Conservation (phyloP, 1,140 invertebrate species). For the Hyles vespertilio region DNA sequence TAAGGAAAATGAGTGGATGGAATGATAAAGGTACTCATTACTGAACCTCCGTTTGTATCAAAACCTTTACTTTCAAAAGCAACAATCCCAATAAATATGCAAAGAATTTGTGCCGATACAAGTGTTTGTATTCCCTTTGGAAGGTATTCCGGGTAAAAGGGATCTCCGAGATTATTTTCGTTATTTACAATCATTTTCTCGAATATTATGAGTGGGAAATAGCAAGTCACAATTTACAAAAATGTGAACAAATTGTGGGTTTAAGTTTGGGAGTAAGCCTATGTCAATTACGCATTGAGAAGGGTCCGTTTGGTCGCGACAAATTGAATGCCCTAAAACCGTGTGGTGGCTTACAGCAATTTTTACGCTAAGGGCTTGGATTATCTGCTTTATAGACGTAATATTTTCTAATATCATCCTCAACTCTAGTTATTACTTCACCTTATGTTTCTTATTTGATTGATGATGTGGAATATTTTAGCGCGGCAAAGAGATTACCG, state of each 20-base stretch:
- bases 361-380: conserved; percentile 45
- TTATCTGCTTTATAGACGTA: conserved; percentile 33
- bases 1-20: no score
- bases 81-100: no score
- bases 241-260: conserved; percentile 58
- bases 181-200: conserved; percentile 4
- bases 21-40: no score
- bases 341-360: conserved; percentile 38
- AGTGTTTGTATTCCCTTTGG: no score
- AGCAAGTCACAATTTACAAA: conserved; percentile 47
- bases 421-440: no score
- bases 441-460: no score
- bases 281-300: conserved; percentile 68
- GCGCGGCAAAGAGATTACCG: no score
- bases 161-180: no score
- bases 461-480: no score
- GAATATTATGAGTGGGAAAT: conserved; percentile 26
- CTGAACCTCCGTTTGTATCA: neutral
- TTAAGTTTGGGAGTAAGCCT: conserved; percentile 56
- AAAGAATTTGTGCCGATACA: no score
- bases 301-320: conserved; percentile 55
- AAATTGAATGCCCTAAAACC: conserved; percentile 60
- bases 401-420: conserved; percentile 30
- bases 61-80: no score
- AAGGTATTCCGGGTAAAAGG: no score